Base-by-base conservation (phyloP, 2,888 invertebrate species). In the Aporophyla nigra region DNA sequence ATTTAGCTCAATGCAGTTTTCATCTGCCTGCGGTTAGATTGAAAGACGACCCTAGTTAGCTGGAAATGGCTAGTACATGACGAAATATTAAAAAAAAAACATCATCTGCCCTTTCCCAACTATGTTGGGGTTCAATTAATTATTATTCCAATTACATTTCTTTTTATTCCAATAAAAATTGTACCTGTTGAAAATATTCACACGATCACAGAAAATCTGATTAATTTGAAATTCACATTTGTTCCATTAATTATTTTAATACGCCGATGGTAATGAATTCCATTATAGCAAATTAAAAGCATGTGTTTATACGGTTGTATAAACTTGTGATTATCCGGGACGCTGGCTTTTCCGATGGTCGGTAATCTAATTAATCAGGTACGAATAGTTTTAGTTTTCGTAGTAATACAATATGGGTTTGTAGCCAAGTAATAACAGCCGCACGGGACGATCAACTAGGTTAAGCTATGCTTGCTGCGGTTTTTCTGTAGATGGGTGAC, bases 281-380 rank as follows among this genome's bases (percentile, higher is more conserved):
- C 14, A 53, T 14, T 59, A 54, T n/a, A 9, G 62, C 10, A 63
- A 62, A 65, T 69, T 46, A 76, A 68, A 63, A 14, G 21, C n/a
- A 58, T 40, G 27, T 6, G 19, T 49, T 27, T 21, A n/a, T 9
- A 4, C 9, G 14, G 51, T 21, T n/a, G 1, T n/a, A 78, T 68
- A 21, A n/a, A 33, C 68, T 54, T 21, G 27, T 61, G 10, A 69
- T 66, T 24, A 69, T 70, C 24, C 24, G 59, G 14, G 5, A 43
- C 10, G 16, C 76, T 54, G 63, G 43, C 53, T 65, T 59, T 43
- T 43, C 24, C 12, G n/a, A 46, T 49, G 46, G 24, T 53, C 24
- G 14, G 16, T 46, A 49, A 82, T 75, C 9, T 24, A 66, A 82
- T 75, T 69, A 75, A 82, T 76, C n/a, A 46, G 27, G 24, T 27